These are phyloP conservation scores for Polydesmus complanatus DNA, from an alignment of 2,888 invertebrate genomes.

Conservation along the genomic window DNA sequence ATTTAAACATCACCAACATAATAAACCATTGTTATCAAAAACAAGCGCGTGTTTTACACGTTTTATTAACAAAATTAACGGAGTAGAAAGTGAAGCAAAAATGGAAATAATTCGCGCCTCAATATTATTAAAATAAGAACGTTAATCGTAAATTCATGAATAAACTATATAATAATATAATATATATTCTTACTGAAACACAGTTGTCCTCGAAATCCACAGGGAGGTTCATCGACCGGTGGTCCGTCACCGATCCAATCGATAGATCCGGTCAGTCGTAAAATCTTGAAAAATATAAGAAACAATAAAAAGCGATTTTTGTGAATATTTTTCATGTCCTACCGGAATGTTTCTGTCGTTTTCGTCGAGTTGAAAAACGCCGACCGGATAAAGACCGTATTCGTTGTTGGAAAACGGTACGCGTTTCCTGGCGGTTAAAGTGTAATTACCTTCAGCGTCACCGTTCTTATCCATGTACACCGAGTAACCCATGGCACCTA, in stretches of 20 bases:
- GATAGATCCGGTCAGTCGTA: constrained; percentile 54
- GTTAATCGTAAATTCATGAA: too few species aligned
- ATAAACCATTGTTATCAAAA: too few species aligned
- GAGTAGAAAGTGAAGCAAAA: too few species aligned
- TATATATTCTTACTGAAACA: constrained; percentile 80
- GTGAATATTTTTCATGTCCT: too few species aligned
- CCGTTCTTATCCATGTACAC: constrained; percentile 85
- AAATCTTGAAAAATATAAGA: constrained; percentile 46
- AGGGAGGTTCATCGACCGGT: constrained; percentile 70
- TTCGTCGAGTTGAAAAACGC: constrained; percentile 46
- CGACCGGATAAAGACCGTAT: constrained; percentile 65
- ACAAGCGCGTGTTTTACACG: too few species aligned
- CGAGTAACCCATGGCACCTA: constrained; percentile 50
- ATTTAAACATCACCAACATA: too few species aligned
- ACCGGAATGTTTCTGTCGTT: constrained; percentile 57
- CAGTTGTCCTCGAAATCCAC: constrained; percentile 80
- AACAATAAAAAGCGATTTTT: constrained; percentile 4
- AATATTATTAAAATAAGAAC: too few species aligned
- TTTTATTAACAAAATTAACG: too few species aligned
- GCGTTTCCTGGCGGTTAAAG: constrained; percentile 48
- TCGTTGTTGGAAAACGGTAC: constrained; percentile 31
- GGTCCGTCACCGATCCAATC: constrained; percentile 62
- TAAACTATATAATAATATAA: too few species aligned
- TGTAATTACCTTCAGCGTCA: constrained; percentile 88
- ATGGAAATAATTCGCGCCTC: too few species aligned